Percentiles rank a stretch among this genome's conserved stretches.
phyloP scores from a whole-genome alignment of 2,113 vertebrate species.

The Rhea pennata region DNA sequence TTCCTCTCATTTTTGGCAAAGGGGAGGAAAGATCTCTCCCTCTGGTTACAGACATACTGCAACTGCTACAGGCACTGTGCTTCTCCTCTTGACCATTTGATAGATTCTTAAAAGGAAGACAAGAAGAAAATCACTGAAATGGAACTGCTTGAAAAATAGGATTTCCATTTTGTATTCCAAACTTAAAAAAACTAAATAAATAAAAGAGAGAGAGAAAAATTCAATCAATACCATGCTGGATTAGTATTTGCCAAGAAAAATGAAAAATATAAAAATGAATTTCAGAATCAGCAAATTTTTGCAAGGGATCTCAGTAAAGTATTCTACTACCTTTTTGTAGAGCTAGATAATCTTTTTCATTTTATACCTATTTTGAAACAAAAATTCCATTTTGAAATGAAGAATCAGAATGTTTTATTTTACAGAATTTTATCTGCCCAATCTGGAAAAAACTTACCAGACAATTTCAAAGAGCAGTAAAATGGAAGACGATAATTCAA shows the following conservation, averaged over 20 bases:
- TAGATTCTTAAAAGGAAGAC: background rate
- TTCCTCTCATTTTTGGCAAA: background rate
- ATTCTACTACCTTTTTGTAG: background rate
- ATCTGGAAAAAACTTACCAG: background rate
- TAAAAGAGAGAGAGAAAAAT: background rate
- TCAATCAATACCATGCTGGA: background rate
- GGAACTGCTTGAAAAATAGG: background rate
- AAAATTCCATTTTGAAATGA: background rate
- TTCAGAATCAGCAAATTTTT: background rate
- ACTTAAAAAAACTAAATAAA: background rate
- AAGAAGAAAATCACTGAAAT: background rate
- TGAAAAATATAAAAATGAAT: background rate
- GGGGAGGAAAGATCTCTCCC: background rate
- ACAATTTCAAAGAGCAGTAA: background rate
- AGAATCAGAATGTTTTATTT: background rate
- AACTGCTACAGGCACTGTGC: background rate
- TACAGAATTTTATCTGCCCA: background rate
- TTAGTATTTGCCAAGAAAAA: background rate
- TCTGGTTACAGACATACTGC: background rate
- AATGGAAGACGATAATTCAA: background rate
- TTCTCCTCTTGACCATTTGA: background rate
- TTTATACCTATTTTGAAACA: background rate
- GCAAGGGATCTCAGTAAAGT: background rate
- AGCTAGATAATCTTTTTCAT: background rate
- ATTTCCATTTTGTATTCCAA: background rate